A percentile compares a stretch with the other conserved stretches of the same genome.
These are phyloP conservation scores for Aproaerema taeniolella DNA, from an alignment of 2,888 invertebrate species.

Conservation along the genomic window DNA sequence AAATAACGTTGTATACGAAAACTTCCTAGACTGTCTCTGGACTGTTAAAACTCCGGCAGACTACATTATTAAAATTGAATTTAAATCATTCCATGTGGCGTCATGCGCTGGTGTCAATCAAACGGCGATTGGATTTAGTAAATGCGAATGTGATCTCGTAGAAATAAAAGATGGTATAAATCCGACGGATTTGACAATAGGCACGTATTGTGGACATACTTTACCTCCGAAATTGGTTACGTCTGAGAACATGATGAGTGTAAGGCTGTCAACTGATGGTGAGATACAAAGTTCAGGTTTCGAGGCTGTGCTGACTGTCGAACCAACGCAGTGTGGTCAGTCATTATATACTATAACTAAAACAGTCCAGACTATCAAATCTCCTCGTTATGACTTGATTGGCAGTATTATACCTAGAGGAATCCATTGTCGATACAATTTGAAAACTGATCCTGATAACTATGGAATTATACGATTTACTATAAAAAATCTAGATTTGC, in stretches of 20 bases:
- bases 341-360: conserved; percentile 28
- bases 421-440: conserved; percentile 48
- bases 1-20: conserved; percentile 73
- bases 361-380: conserved; percentile 35
- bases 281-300: conserved; percentile 80
- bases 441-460: conserved; percentile 25
- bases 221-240: conserved; percentile 76
- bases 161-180: conserved; percentile 86
- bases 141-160: conserved; percentile 85
- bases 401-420: conserved; percentile 44
- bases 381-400: conserved; percentile 48
- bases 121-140: conserved; percentile 46
- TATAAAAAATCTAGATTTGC: conserved; percentile 43
- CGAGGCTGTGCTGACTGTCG: conserved; percentile 69
- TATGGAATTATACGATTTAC: conserved; percentile 36
- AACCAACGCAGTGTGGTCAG: conserved; percentile 56
- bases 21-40: conserved; percentile 87
- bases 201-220: conserved; percentile 81
- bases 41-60: conserved; percentile 77
- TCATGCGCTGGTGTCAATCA: conserved; percentile 55
- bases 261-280: conserved; percentile 82
- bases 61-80: conserved; percentile 79
- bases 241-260: conserved; percentile 78
- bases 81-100: conserved; percentile 74
- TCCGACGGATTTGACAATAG: conserved; percentile 80